Conservation (phyloP, 2,113 vertebrate genomes). For the Jacana jacana region DNA sequence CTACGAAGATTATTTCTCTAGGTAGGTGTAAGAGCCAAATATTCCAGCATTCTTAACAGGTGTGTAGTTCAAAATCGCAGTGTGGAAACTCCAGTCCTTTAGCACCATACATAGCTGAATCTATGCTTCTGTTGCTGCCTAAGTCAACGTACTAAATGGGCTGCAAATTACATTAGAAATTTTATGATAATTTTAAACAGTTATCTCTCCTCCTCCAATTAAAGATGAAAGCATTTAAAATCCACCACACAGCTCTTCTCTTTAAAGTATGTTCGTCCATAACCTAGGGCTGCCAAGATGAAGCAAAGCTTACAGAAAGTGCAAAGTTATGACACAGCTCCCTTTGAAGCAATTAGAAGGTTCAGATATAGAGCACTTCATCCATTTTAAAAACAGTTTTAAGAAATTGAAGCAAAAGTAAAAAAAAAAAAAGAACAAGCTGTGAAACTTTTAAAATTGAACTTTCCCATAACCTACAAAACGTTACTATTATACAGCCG, state of each 20-base stretch:
- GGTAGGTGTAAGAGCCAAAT: neutral
- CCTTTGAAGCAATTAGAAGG: neutral
- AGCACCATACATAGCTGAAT: neutral
- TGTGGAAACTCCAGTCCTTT: neutral
- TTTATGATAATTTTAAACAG: neutral
- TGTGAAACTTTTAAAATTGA: neutral
- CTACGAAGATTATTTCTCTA: neutral
- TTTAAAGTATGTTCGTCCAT: neutral
- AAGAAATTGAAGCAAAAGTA: neutral
- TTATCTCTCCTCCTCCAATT: neutral
- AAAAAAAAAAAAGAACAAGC: neutral
- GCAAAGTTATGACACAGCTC: neutral
- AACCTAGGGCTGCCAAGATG: neutral
- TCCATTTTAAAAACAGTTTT: neutral
- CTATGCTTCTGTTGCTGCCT: neutral
- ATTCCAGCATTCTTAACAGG: neutral
- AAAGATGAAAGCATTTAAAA: constrained; percentile 17
- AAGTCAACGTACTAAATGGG: neutral
- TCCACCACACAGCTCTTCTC: neutral
- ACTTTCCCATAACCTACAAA: neutral
- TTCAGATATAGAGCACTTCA: neutral
- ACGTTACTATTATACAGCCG: neutral
- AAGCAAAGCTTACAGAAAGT: constrained; percentile 5
- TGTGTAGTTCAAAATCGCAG: neutral
- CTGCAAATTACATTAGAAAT: neutral